Evolutionary conservation across 2,113 vertebrate species (phyloP), one percentile per base, ranked within the genome.

Genomic region (Phalacrocorax carbo): DNA sequence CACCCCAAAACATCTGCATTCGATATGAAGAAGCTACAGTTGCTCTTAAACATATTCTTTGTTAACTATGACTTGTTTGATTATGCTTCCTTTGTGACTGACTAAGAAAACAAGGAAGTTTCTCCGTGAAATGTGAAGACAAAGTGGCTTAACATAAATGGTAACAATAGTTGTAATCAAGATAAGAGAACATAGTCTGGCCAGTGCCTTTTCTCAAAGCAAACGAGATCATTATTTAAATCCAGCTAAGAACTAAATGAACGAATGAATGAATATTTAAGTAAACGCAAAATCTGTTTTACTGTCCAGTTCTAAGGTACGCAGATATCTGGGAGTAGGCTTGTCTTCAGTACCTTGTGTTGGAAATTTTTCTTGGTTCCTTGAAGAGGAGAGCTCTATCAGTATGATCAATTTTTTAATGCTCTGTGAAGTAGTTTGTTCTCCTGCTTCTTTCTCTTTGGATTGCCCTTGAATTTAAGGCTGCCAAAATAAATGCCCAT

Each of bases 391-490:
- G 58, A 42, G 14, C 26, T 92, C 60, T 82, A 77, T 86, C 92
- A 80, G 9, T 52, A 32, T 84, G 86, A 93, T 82, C 65, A 69
- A 93, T 93, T 76, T 88, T 88, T 79, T 44, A 92, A 79, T 82
- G 80, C n/a, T 68, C 16, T 49, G 20, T 65, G 36, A 88, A 65
- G 69, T 26, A 48, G 9, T 80, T 89, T 81, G 48, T 86, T 96
- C 58, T 93, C 61, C 40, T 75, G 76, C 32, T 92, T 21, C 51
- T 65, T 96, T 94, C 44, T 87, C 57, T 91, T 95, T 89, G 65
- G 57, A 22, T 69, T 92, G 73, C 14, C 86, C 93, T 95, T 93
- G 81, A 55, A n/a, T 91, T 88, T 91, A 57, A 96, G 30, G 61
- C 32, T 60, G 61, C 84, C 92, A 79, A 94, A 96, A 87, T 84